These are phyloP conservation scores for human DNA, from an alignment of 2,113 vertebrate species.

Conservation along the genomic window DNA sequence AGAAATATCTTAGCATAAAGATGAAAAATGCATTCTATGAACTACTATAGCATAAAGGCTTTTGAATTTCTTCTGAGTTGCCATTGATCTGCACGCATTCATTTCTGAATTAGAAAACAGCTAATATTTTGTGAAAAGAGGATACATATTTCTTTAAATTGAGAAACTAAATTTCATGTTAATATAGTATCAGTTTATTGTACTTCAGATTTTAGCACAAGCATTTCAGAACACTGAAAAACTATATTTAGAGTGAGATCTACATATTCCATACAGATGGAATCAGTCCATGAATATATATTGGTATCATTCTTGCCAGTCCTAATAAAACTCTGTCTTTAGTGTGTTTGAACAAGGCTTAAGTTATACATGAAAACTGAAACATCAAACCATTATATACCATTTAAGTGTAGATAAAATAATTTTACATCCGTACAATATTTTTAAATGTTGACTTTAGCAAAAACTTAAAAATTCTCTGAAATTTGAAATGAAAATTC, in stretches of 20 bases:
- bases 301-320: conserved; percentile 72
- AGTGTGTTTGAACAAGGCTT: conserved; percentile 70
- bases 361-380: conserved; percentile 72
- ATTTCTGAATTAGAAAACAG: conserved; percentile 45
- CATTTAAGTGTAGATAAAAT: conserved; percentile 77
- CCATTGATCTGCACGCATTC: not conserved
- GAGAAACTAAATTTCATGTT: conserved; percentile 56
- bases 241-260: conserved; percentile 76
- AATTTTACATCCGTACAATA: conserved; percentile 76
- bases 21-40: not conserved
- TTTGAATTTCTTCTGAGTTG: not conserved
- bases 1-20: conserved; percentile 12
- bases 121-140: conserved; percentile 53
- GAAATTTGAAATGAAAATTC: conserved; percentile 78
- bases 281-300: conserved; percentile 72
- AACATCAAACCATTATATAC: conserved; percentile 74
- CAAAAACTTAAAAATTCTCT: conserved; percentile 67
- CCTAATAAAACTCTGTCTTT: conserved; percentile 78
- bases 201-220: conserved; percentile 69
- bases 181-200: conserved; percentile 67
- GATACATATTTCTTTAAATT: conserved; percentile 37
- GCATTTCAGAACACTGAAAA: conserved; percentile 66
- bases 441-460: conserved; percentile 79
- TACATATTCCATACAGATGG: conserved; percentile 75
- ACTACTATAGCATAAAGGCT: not conserved